Conservation (phyloP, 2,797 vertebrate species). For the Dromococcyx pavoninus region DNA sequence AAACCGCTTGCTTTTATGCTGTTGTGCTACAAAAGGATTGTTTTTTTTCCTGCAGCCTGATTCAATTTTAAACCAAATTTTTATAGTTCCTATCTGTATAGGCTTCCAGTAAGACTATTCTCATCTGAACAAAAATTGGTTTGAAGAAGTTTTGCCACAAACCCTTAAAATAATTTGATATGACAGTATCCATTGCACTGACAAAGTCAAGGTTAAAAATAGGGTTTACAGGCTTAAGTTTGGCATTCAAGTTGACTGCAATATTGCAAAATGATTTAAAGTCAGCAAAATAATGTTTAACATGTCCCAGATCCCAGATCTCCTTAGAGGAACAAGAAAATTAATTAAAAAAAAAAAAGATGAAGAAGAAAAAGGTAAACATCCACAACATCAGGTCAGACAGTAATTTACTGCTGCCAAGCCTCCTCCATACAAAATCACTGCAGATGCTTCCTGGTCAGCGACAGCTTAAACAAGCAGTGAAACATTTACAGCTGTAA, state of each 20-base stretch:
- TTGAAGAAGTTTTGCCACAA: conserved; percentile 68
- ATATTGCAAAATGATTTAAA: conserved; percentile 65
- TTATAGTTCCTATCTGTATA: conserved; percentile 62
- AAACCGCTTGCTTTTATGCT: conserved; percentile 15
- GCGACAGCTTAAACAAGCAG: conserved; percentile 44
- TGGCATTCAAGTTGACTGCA: conserved; percentile 47
- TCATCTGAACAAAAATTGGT: conserved; percentile 56
- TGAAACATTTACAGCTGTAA: conserved; percentile 22
- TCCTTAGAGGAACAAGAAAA: neutral
- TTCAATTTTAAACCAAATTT: conserved; percentile 56
- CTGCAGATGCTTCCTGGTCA: conserved; percentile 52
- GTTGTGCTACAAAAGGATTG: conserved; percentile 15
- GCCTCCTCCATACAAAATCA: conserved; percentile 40
- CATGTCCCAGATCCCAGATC: conserved; percentile 12
- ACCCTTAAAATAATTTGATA: conserved; percentile 68
- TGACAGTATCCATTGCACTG: conserved; percentile 58
- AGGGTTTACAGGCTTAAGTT: conserved; percentile 63
- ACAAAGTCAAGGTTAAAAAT: conserved; percentile 68
- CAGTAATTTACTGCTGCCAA: conserved; percentile 24
- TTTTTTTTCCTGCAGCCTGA: conserved; percentile 60
- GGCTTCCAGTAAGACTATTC: conserved; percentile 70
- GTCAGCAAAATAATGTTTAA: conserved; percentile 60
- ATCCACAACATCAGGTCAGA: conserved; percentile 40
- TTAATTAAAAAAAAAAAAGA: neutral
- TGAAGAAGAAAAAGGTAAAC: neutral